Evolutionary conservation across 2,888 invertebrate genomes (phyloP).

Genomic region (Pandemis cinnamomeana): DNA sequence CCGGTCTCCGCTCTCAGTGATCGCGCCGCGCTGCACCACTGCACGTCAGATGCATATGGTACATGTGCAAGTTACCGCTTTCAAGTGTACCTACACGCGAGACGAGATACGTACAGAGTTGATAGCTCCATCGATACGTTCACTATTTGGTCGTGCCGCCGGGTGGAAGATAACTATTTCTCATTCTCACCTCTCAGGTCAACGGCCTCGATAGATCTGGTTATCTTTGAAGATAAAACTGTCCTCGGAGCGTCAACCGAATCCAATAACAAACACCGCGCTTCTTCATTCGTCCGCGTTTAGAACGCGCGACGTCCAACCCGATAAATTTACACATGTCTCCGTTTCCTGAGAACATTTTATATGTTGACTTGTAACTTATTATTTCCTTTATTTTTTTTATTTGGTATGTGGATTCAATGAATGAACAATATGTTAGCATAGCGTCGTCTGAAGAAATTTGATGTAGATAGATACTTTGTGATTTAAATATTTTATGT

Average conservation of each 20-base stretch:
- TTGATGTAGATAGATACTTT: background rate
- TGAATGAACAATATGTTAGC: background rate
- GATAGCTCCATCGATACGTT: conserved; percentile 44
- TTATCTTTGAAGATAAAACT: conserved; percentile 68
- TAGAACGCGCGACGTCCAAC: conserved; percentile 56
- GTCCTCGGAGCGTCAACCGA: conserved; percentile 57
- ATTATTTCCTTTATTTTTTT: conserved; percentile 34
- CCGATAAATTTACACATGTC: conserved; percentile 61
- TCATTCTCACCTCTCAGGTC: conserved; percentile 54
- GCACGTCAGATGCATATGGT: conserved; percentile 48
- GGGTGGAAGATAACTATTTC: conserved; percentile 27
- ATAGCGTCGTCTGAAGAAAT: background rate
- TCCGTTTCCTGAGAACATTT: conserved; percentile 68
- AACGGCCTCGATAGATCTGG: conserved; percentile 58
- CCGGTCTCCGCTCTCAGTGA: conserved; percentile 47
- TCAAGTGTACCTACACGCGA: conserved; percentile 46
- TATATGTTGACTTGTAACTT: conserved; percentile 41
- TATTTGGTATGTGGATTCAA: background rate
- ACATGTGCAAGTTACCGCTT: conserved; percentile 50
- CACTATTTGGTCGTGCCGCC: conserved; percentile 20
- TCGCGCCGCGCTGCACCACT: conserved; percentile 50
- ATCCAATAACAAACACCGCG: conserved; percentile 64
- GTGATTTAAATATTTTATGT: background rate
- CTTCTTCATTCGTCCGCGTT: conserved; percentile 59
- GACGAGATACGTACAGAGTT: conserved; percentile 45